Percentiles rank a stretch among this genome's conserved stretches.
These are phyloP conservation scores for Coccyzus lansbergi DNA, from an alignment of 2,797 vertebrate genomes.

Conservation along the genomic window DNA sequence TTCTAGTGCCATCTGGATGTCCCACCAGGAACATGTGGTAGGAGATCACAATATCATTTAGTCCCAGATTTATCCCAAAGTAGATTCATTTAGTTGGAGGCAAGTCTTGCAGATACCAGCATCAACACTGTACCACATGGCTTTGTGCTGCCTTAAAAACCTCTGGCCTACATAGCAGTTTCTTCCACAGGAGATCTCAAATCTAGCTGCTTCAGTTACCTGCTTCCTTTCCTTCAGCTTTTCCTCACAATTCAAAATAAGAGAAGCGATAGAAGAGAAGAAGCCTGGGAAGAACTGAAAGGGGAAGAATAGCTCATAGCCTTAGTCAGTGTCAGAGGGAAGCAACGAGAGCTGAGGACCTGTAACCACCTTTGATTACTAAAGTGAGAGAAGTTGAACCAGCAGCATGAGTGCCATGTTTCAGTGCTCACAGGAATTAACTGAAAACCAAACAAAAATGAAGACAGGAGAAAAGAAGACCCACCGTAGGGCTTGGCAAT, in stretches of 20 bases:
- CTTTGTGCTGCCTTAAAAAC: not conserved
- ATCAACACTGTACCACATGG: not conserved
- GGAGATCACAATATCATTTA: not conserved
- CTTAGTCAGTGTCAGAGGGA: not conserved
- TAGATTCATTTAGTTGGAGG: not conserved
- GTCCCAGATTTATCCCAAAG: not conserved
- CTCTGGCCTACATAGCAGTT: rapidly evolving
- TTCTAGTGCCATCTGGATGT: not conserved
- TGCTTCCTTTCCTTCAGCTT: not conserved
- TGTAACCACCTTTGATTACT: not conserved
- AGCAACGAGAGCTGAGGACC: not conserved
- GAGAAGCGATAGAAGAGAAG: not conserved
- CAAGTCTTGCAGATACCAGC: not conserved
- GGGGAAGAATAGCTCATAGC: not conserved
- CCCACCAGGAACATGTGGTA: not conserved
- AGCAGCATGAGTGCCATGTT: not conserved
- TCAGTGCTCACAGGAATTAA: not conserved
- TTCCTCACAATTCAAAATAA: not conserved
- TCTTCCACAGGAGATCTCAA: not conserved
- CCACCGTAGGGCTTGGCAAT: not conserved
- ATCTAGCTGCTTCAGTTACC: not conserved
- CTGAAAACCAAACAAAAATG: not conserved
- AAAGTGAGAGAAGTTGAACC: not conserved
- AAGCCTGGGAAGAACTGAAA: not conserved
- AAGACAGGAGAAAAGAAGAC: not conserved